Evolutionary conservation across 2,888 invertebrate genomes (phyloP).

Genomic region (Pseudococcus jackbeardsleyi): DNA sequence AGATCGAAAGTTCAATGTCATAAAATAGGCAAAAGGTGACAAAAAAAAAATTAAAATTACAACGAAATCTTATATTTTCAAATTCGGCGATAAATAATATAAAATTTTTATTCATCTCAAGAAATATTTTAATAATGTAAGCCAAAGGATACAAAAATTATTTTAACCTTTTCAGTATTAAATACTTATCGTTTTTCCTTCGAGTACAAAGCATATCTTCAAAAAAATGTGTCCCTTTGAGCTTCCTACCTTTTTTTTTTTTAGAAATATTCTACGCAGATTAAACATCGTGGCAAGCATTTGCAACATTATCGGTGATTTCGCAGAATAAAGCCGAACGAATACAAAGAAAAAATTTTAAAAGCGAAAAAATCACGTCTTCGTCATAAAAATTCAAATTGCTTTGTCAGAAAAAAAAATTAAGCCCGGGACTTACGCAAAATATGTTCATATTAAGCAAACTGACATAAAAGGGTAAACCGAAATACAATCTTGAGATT

Average conservation of each 20-base stretch:
- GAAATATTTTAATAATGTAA: too few species aligned
- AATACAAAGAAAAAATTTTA: background rate
- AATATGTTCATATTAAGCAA: background rate
- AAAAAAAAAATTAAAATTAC: too few species aligned
- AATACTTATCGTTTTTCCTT: background rate
- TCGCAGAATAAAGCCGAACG: background rate
- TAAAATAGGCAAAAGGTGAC: too few species aligned
- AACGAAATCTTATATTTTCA: too few species aligned
- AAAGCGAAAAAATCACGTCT: background rate
- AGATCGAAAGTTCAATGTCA: too few species aligned
- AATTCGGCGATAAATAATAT: too few species aligned
- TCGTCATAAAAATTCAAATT: background rate
- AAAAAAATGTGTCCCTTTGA: background rate
- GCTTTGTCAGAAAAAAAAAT: background rate
- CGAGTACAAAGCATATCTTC: background rate
- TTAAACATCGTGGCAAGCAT: background rate
- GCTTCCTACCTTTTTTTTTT: background rate
- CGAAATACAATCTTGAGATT: constrained; percentile 1
- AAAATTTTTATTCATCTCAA: too few species aligned
- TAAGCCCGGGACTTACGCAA: background rate
- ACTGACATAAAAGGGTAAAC: background rate
- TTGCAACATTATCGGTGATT: background rate
- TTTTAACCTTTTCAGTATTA: background rate
- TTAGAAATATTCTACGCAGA: background rate
- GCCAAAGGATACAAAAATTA: background rate